phyloP scores from a whole-genome alignment of 2,113 vertebrate genomes.

The Typhlomys cinereus region DNA sequence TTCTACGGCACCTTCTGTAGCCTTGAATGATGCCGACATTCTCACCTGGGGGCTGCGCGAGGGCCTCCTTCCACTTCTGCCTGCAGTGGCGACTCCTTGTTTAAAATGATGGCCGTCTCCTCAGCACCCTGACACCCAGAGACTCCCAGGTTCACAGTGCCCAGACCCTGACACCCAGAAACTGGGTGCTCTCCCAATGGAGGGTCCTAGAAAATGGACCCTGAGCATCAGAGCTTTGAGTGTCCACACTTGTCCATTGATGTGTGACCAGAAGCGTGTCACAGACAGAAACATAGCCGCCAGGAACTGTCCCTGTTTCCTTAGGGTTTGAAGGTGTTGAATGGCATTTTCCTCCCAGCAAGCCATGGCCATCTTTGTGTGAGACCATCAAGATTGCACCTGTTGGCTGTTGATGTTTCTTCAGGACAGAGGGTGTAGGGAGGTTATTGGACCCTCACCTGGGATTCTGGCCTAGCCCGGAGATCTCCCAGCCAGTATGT shows the following conservation, averaged over 20 bases:
- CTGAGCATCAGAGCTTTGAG: neutral
- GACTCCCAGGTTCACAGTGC: neutral
- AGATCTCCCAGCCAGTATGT: too few species aligned
- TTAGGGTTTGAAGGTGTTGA: accelerated
- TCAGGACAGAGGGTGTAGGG: too few species aligned
- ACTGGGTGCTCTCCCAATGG: neutral
- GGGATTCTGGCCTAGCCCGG: too few species aligned
- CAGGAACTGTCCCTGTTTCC: neutral
- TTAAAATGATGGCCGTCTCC: neutral
- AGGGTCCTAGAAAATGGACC: neutral
- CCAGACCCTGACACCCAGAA: neutral
- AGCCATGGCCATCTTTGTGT: too few species aligned
- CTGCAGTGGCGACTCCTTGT: accelerated
- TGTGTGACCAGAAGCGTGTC: neutral
- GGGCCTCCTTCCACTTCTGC: neutral
- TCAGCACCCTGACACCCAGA: neutral
- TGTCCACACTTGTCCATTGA: neutral
- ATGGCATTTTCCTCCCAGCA: too few species aligned
- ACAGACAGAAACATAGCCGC: neutral
- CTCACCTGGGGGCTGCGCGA: neutral
- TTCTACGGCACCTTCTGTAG: neutral
- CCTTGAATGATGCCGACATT: neutral
- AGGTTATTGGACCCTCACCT: too few species aligned
- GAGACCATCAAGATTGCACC: too few species aligned
- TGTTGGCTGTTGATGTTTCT: too few species aligned